These are phyloP conservation scores for Drosophila obscura DNA, from an alignment of 1,140 invertebrate genomes.

Conservation along the genomic window DNA sequence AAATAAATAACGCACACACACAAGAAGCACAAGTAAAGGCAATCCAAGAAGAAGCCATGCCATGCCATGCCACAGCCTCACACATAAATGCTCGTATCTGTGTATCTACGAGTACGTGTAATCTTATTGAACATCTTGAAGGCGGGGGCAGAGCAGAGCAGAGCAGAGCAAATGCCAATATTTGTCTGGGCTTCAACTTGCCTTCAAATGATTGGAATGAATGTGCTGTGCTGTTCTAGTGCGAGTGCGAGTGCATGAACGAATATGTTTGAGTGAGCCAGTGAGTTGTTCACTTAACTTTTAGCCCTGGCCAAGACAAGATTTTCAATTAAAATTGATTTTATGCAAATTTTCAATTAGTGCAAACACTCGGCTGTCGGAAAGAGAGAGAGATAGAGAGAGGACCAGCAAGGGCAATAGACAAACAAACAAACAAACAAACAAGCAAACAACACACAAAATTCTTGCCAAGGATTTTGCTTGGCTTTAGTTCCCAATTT, in stretches of 20 bases:
- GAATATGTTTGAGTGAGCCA: conserved; percentile 9
- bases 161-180: conserved; percentile 68
- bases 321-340: conserved; percentile 82
- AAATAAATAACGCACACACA: conserved; percentile 46
- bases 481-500: not conserved
- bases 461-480: conserved; percentile 22
- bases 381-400: not conserved
- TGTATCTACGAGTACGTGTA: conserved; percentile 10
- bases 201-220: conserved; percentile 47
- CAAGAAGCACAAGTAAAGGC: not conserved
- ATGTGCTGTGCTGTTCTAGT: not conserved
- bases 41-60: not conserved
- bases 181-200: conserved; percentile 48
- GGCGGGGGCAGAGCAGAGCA: conserved; percentile 14
- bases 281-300: conserved; percentile 74
- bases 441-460: conserved; percentile 53
- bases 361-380: conserved; percentile 32
- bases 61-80: too few relatives aligned
- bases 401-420: conserved; percentile 12
- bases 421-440: conserved; percentile 31
- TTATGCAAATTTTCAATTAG: conserved; percentile 82
- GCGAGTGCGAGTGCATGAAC: not conserved
- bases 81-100: conserved; percentile 1
- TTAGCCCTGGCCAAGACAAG: conserved; percentile 63
- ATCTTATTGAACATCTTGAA: conserved; percentile 53